Base-by-base conservation (phyloP, 2,888 invertebrate species). In the Apomyelois bistriatella region DNA sequence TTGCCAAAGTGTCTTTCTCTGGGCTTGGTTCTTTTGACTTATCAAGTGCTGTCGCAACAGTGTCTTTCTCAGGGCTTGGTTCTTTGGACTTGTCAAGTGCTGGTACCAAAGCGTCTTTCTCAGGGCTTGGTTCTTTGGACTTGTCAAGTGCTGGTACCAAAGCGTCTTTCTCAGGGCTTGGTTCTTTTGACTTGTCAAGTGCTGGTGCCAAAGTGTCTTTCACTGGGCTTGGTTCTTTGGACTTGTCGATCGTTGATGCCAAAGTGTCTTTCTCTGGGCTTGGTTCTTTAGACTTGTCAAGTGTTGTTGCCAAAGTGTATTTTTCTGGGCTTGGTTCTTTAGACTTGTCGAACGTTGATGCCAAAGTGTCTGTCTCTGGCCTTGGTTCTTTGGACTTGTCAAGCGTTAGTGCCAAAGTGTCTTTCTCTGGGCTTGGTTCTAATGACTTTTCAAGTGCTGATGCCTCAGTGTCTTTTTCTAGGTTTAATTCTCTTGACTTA, bases 401-500 rank as follows among this genome's bases (percentile, higher is more conserved):
- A 10, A 10, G 22, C 4, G 36, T 5, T n/a, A 1, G 22, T n/a
- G n/a, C 4, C 7, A 52, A 53, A 47, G 16, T 42, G 12, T 47
- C 40, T 5, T 46, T 41, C 1, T 41, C 48, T 12, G 36, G 53
- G 38, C 36, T 52, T 35, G 42, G 35, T 28, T 52, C 12, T 36
- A 59, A 56, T 0, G 28, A 30, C 13, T 30, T 30, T 4, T 57
- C 52, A n/a, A n/a, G 36, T n/a, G 28, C 5, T 1, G 43, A 12
- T 3, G 13, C n/a, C n/a, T n/a, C 1, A 40, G 53, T 35, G 0
- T 40, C 35, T 32, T 61, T 48, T 0, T 28, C 42, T 4, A 56
- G 58, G 15, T 58, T 62, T 0, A 58, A 43, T n/a, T 48, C 48
- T 41, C 58, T 64, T 1, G 58, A 57, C 0, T 46, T 7, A 32